Percentiles rank a stretch among this genome's conserved stretches.
Evolutionary conservation across 1,140 invertebrate genomes (phyloP).

Genomic region (Charaxes varanes): DNA sequence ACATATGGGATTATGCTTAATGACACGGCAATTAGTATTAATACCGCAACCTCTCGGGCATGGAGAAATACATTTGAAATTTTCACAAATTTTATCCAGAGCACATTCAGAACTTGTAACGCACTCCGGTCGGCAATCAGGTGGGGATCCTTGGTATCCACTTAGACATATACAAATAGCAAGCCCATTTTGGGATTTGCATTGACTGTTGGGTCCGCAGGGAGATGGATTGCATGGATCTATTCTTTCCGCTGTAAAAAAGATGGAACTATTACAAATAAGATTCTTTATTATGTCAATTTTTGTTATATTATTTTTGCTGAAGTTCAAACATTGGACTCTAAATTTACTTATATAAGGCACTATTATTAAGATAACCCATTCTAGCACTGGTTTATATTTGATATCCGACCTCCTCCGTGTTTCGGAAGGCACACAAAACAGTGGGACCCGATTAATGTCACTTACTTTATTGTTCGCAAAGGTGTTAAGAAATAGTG

Average conservation of each 20-base stretch:
- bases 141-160: constrained; percentile 78
- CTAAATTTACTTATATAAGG: no score
- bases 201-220: constrained; percentile 81
- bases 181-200: constrained; percentile 54
- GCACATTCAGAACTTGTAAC: constrained; percentile 79
- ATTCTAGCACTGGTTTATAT: no score
- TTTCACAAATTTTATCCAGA: constrained; percentile 76
- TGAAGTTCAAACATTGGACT: no score
- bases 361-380: no score
- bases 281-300: no score
- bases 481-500: no score
- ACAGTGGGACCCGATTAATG: no score
- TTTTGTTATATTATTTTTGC: no score
- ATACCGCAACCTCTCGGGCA: constrained; percentile 79
- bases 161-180: constrained; percentile 79
- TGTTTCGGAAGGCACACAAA: no score
- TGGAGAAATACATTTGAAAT: constrained; percentile 80
- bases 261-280: no score
- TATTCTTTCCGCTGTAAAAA: constrained; percentile 41
- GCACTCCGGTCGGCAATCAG: constrained; percentile 81
- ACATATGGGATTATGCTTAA: constrained; percentile 86
- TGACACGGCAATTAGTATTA: constrained; percentile 76
- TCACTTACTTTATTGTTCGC: no score
- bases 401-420: no score
- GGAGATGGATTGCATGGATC: constrained; percentile 61